Base-by-base conservation (phyloP, 2,797 vertebrate species). In the Danio jaintianensis region DNA sequence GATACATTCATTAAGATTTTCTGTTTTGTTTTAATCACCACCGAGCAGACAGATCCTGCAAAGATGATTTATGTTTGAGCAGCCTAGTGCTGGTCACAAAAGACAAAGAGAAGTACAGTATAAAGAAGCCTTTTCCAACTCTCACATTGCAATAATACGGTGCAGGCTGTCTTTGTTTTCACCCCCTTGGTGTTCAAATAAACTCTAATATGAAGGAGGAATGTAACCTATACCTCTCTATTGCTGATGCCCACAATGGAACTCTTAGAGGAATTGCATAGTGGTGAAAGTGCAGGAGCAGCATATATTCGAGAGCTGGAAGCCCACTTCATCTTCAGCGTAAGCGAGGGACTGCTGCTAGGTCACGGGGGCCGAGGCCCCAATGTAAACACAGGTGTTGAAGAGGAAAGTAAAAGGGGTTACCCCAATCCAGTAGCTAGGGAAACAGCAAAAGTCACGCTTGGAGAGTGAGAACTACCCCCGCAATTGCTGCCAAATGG, bases 371-470 rank as follows among this genome's bases (percentile, higher is more conserved):
- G 90, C 92, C 85, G 88, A 92, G 93, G 93, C 91, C 92, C 92
- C 92, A 94, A 89, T 90, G 93, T 95, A 95, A 96, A 96, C 94
- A 95, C 93, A 95, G 95, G 92, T 95, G 94, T 86, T 90, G 88
- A 90, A 92, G 92, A 90, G 91, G 91, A 89, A 87, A 85, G 83
- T 61, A 70, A 88, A 84, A 78, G 70, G 83, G 84, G 83, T 90
- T 91, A 91, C 90, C 92, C 91, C 79, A 85, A 84, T 90, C 89
- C 81, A 88, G 88, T 92, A 90, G 90, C 93, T 87, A 83, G 84
- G 89, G 92, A 86, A 92, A 91, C 88, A 92, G 88, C 81, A 86
- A 84, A 90, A 89, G 83, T 89, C 88, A 89, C 71, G 79, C 82
- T 70, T 78, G 45, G 77, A 87, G 79, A 45, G 81, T 22, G 56